Percentiles rank a stretch among this genome's conserved stretches.
Conservation (phyloP, 2,888 invertebrate genomes). For the Glomeris marginata region DNA sequence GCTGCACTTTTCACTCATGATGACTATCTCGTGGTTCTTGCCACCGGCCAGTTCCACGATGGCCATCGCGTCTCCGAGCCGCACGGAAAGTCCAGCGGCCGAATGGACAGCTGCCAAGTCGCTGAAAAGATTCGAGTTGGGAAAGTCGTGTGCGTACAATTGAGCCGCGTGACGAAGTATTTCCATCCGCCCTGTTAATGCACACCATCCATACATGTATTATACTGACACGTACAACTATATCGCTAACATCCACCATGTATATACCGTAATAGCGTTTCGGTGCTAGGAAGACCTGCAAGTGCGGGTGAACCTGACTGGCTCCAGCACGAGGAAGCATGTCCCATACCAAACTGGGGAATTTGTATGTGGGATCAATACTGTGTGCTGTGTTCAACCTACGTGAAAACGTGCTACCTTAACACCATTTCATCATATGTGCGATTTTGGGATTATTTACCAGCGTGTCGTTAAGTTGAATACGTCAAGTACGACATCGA, state of each 20-base stretch:
- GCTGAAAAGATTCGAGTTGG: slow-evolving; percentile 26
- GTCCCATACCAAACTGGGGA: slow-evolving; percentile 32
- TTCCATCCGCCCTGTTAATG: slow-evolving; percentile 20
- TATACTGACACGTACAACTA: no score
- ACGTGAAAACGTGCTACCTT: neutral
- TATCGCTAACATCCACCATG: neutral
- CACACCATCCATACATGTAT: neutral
- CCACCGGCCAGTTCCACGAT: slow-evolving; percentile 30
- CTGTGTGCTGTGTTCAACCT: slow-evolving; percentile 11
- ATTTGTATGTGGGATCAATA: slow-evolving; percentile 18
- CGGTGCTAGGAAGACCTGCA: slow-evolving; percentile 29
- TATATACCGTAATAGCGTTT: slow-evolving; percentile 27
- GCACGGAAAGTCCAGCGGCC: slow-evolving; percentile 27
- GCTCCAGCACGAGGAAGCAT: slow-evolving; percentile 33
- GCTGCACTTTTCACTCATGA: slow-evolving; percentile 26
- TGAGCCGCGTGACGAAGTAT: slow-evolving; percentile 26
- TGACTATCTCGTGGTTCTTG: slow-evolving; percentile 31
- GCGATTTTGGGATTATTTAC: slow-evolving; percentile 15
- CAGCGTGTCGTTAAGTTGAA: slow-evolving; percentile 27
- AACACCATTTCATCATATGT: neutral
- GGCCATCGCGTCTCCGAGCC: slow-evolving; percentile 25
- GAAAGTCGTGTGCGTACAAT: slow-evolving; percentile 22
- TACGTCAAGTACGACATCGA: slow-evolving; percentile 26
- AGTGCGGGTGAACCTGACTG: slow-evolving; percentile 35
- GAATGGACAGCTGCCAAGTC: slow-evolving; percentile 28